A percentile compares a stretch with the other conserved stretches of the same genome.
Evolutionary conservation across 2,797 vertebrate genomes (phyloP).

Genomic region (Lepus oiostolus): DNA sequence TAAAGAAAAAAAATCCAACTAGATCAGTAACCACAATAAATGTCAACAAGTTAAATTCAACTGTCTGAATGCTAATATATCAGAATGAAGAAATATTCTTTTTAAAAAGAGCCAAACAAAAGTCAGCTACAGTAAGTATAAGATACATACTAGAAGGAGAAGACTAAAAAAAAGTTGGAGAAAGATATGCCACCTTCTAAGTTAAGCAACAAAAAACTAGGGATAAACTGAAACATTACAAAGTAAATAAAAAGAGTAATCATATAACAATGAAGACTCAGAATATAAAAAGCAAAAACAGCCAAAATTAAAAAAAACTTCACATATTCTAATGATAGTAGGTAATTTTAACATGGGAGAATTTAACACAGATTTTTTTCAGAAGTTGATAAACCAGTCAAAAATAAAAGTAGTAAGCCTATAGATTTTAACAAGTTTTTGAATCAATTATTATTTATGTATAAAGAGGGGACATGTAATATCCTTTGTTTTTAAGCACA

Average conservation of each 20-base stretch:
- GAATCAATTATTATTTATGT: background rate
- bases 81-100: background rate
- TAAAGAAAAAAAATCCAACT: background rate
- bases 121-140: background rate
- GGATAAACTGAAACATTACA: background rate
- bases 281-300: background rate
- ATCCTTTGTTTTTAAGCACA: background rate
- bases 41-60: background rate
- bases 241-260: background rate
- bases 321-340: background rate
- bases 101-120: background rate
- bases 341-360: constrained; percentile 22
- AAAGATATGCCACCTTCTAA: background rate
- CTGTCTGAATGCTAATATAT: background rate
- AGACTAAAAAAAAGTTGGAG: background rate
- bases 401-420: background rate
- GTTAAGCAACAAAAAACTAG: background rate
- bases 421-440: background rate
- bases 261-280: background rate
- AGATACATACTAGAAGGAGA: background rate
- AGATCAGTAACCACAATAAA: background rate
- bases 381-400: constrained; percentile 25
- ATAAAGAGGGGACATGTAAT: background rate
- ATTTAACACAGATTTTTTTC: background rate
- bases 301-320: background rate